These are phyloP conservation scores for Hylaeus anthracinus DNA, from an alignment of 1,140 invertebrate genomes.

Conservation along the genomic window DNA sequence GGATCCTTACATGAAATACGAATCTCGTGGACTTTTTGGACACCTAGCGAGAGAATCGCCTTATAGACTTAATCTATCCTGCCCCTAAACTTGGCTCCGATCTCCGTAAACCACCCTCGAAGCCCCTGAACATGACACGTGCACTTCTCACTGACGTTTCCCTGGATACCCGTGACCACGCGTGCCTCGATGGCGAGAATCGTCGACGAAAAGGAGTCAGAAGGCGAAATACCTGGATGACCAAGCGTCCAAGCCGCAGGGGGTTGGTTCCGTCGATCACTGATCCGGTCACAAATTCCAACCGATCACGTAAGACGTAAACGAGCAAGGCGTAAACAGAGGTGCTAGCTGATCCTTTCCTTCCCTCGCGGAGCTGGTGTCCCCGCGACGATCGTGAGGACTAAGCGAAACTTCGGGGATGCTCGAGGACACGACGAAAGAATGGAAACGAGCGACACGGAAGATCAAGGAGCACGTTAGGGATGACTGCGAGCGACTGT, in stretches of 20 bases:
- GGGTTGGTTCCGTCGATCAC: not conserved
- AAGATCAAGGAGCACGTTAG: slow-evolving; percentile 26
- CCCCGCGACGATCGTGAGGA: not conserved
- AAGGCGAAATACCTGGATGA: not conserved
- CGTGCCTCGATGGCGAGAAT: too few relatives aligned
- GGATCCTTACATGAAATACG: too few relatives aligned
- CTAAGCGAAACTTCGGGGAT: not conserved
- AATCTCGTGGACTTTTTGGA: too few relatives aligned
- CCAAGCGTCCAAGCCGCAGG: not conserved
- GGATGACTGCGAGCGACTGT: slow-evolving; percentile 64
- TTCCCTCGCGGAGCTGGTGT: not conserved
- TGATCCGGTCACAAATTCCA: not conserved
- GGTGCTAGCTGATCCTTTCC: not conserved
- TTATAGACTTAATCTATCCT: too few relatives aligned
- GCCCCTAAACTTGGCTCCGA: too few relatives aligned
- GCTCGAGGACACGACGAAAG: not conserved
- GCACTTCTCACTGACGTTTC: not conserved
- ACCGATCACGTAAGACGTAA: not conserved
- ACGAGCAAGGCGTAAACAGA: not conserved
- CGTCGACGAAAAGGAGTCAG: not conserved
- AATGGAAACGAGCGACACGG: not conserved
- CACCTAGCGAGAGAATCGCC: too few relatives aligned
- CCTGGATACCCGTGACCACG: too few relatives aligned
- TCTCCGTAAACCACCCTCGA: too few relatives aligned
- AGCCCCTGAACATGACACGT: not conserved